Conservation (phyloP, 35 echinoderm and acorn worm species). For the Ophioderma brevispina region DNA sequence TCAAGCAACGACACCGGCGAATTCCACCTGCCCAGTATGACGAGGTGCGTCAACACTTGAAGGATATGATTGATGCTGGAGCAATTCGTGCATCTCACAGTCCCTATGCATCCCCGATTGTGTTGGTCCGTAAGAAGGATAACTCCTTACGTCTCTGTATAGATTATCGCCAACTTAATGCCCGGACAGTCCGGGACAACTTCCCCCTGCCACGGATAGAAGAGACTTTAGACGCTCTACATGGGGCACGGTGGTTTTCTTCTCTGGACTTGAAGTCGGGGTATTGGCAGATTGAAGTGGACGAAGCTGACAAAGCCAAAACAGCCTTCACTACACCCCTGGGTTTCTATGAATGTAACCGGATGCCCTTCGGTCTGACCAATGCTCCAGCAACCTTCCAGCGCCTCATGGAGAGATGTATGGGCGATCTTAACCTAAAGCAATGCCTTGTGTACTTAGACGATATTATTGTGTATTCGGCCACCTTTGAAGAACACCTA, state of each 20-base stretch:
- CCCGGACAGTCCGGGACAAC: constrained; percentile 29
- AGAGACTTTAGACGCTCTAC: constrained; percentile 40
- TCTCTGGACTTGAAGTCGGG: constrained; percentile 38
- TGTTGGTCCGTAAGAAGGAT: constrained; percentile 47
- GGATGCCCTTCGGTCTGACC: constrained; percentile 58
- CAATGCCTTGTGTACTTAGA: constrained; percentile 50
- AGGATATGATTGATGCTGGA: constrained; percentile 35
- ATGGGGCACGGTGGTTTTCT: constrained; percentile 37
- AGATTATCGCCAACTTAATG: constrained; percentile 46
- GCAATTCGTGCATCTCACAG: constrained; percentile 44
- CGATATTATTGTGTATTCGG: constrained; percentile 72
- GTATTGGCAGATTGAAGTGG: constrained; percentile 65
- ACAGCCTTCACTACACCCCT: constrained; percentile 67
- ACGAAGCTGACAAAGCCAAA: constrained; percentile 33
- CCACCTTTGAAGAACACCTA: constrained; percentile 58
- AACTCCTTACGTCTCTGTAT: constrained; percentile 34
- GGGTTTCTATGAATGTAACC: constrained; percentile 48
- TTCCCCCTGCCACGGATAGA: constrained; percentile 34
- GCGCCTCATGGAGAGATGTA: constrained; percentile 40
- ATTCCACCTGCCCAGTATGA: constrained; percentile 41
- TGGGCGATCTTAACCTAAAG: constrained; percentile 57
- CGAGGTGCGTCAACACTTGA: constrained; percentile 31
- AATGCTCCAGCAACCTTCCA: constrained; percentile 58
- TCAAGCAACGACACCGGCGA: constrained; percentile 15
- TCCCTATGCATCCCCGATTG: constrained; percentile 49